These are phyloP conservation scores for Ahaetulla prasina DNA, from an alignment of 2,113 vertebrate species.

Conservation along the genomic window DNA sequence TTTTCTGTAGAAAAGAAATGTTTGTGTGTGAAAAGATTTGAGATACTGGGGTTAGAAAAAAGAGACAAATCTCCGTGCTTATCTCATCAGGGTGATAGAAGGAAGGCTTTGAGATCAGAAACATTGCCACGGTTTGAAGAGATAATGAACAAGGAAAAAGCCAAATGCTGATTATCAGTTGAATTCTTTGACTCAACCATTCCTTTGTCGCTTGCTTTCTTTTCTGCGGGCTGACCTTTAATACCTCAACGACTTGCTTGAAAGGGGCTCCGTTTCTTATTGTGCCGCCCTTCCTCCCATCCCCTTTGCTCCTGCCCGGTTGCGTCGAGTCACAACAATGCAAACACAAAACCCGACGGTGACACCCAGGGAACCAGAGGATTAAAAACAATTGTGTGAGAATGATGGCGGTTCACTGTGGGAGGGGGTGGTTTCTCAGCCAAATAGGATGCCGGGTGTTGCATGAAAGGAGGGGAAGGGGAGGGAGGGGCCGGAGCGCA, in stretches of 20 bases:
- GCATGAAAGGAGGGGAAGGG: not conserved
- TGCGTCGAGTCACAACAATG: not conserved
- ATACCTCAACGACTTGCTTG: conserved; percentile 16
- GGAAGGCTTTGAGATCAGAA: conserved; percentile 36
- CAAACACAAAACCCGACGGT: conserved; percentile 45
- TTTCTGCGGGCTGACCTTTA: conserved; percentile 48
- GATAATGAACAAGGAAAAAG: conserved; percentile 52
- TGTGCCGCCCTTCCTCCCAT: not conserved
- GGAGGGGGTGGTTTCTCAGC: conserved; percentile 66
- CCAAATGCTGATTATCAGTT: conserved; percentile 56
- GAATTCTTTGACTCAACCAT: conserved; percentile 44
- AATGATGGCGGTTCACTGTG: conserved; percentile 57
- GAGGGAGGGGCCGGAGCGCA: conserved; percentile 31
- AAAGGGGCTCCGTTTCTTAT: conserved; percentile 29
- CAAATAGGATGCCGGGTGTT: conserved; percentile 54
- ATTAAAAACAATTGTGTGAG: conserved; percentile 70
- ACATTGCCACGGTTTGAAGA: conserved; percentile 21
- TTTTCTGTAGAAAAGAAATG: not conserved
- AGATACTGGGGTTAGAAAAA: conserved; percentile 18
- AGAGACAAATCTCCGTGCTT: conserved; percentile 25
- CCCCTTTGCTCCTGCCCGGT: not conserved
- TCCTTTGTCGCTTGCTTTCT: conserved; percentile 19
- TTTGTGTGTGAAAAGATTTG: not conserved
- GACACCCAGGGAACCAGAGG: conserved; percentile 63
- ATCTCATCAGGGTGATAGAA: conserved; percentile 38